Percentiles rank a stretch among this genome's conserved stretches.
These are phyloP conservation scores for Pollimyrus isidori DNA, from an alignment of 2,113 vertebrate species.

Conservation along the genomic window DNA sequence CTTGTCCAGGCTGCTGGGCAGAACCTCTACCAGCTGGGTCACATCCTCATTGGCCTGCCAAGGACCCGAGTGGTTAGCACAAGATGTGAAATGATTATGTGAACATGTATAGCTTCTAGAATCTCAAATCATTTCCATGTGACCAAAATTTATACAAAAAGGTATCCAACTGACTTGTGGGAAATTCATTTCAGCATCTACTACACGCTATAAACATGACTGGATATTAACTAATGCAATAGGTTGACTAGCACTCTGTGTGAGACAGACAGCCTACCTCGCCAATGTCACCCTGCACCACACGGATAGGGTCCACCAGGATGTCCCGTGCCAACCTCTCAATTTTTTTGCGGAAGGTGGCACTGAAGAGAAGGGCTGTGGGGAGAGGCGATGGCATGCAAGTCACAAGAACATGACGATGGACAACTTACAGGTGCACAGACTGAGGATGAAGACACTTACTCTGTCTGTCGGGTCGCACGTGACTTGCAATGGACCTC, in stretches of 20 bases:
- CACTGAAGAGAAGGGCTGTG: slow-evolving; percentile 90
- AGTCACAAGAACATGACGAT: background rate
- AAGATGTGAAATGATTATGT: too few species aligned
- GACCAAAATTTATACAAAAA: background rate
- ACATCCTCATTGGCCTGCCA: slow-evolving; percentile 91
- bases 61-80: background rate
- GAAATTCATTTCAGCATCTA: background rate
- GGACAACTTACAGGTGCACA: background rate
- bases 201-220: background rate
- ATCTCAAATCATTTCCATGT: background rate
- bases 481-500: slow-evolving; percentile 88
- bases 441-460: slow-evolving; percentile 44
- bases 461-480: slow-evolving; percentile 96
- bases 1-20: slow-evolving; percentile 75
- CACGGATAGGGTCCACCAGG: slow-evolving; percentile 87
- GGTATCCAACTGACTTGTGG: background rate
- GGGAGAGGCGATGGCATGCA: background rate
- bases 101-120: background rate
- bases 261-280: slow-evolving; percentile 62
- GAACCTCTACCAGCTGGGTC: slow-evolving; percentile 90
- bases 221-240: background rate
- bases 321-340: slow-evolving; percentile 93
- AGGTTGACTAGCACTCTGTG: background rate
- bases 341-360: slow-evolving; percentile 96
- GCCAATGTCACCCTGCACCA: slow-evolving; percentile 96